Evolutionary conservation across 2,113 vertebrate species (phyloP), one percentile per base, ranked within the genome.

Genomic region (Cervus canadensis): DNA sequence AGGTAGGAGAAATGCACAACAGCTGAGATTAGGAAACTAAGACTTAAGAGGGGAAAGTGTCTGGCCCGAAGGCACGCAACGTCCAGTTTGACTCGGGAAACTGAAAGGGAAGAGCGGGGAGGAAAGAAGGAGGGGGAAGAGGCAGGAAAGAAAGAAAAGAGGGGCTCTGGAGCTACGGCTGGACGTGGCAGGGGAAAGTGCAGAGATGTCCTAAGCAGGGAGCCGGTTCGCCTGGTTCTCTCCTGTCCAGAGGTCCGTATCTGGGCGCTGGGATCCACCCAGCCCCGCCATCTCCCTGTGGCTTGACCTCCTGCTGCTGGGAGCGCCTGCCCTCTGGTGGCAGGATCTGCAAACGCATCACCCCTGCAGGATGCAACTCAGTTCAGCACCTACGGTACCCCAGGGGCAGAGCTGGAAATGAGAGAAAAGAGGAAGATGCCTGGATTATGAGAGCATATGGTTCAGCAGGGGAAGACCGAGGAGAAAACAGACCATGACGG

Each of bases 311-410:
- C 17, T 1, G 81, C 96, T 13, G 89, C 92, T 87, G 89, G 45
- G 36, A 23, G 2, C 7, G 21, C 82, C 98, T 97, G 95, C 91
- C 98, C 96, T 90, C 97, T 97, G 43, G 90, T 95, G 98, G 92
- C 82, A 5, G 2, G 33, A 60, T 52, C 40, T 57, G 93, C 91
- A 97, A 95, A 28, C 0, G 23, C 40, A 0, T 40, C 1, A 5
- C 50, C 76, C 1, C 54, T 2, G 62, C 7, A n/a, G 33, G 79
- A 52, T 30, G 15, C 43, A 5, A 25, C 4, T 78, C 10, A 6
- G 4, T 25, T 14, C 15, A 28, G 26, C 23, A 25, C 33, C 74
- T 30, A 0, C 33, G 5, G 7, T 9, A 7, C 10, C 0, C 57
- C 15, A 16, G 33, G 56, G 26, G 0, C 60, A 13, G 40, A 76